These are phyloP conservation scores for Labia minor DNA, from an alignment of 2,888 invertebrate genomes.

Conservation along the genomic window DNA sequence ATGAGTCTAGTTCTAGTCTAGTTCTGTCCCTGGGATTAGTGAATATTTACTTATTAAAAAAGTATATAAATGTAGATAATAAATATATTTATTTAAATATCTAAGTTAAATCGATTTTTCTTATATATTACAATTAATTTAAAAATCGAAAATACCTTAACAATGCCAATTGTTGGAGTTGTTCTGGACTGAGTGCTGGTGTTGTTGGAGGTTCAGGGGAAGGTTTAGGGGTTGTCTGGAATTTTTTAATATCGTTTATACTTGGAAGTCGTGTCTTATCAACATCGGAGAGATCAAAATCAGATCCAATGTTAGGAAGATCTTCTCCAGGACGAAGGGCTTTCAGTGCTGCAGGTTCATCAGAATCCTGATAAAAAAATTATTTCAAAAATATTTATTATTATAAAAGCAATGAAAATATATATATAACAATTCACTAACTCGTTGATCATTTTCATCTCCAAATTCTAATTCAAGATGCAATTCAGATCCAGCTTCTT, in stretches of 20 bases:
- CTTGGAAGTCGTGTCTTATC: slow-evolving; percentile 46
- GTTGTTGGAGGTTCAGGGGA: slow-evolving; percentile 18
- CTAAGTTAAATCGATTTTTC: too few relatives aligned
- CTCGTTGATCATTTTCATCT: slow-evolving; percentile 56
- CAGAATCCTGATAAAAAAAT: slow-evolving; percentile 36
- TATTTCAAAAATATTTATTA: too few relatives aligned
- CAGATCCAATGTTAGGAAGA: slow-evolving; percentile 58
- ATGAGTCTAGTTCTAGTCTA: too few relatives aligned
- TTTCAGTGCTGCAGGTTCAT: slow-evolving; percentile 35
- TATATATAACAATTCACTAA: not conserved
- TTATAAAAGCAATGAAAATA: not conserved
- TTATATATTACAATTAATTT: too few relatives aligned
- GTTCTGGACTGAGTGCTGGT: slow-evolving; percentile 48
- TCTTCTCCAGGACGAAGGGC: slow-evolving; percentile 57
- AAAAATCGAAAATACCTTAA: slow-evolving; percentile 37
- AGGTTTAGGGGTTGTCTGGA: slow-evolving; percentile 16
- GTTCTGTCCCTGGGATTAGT: too few relatives aligned
- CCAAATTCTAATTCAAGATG: slow-evolving; percentile 78
- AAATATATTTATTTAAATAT: too few relatives aligned
- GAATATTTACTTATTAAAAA: too few relatives aligned
- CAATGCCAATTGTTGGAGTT: slow-evolving; percentile 61
- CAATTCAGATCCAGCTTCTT: slow-evolving; percentile 79
- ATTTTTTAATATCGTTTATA: not conserved
- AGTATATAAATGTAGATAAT: too few relatives aligned
- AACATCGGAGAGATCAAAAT: slow-evolving; percentile 57